Evolutionary conservation across 2,797 vertebrate genomes (phyloP).

Genomic region (Anguilla obscura): DNA sequence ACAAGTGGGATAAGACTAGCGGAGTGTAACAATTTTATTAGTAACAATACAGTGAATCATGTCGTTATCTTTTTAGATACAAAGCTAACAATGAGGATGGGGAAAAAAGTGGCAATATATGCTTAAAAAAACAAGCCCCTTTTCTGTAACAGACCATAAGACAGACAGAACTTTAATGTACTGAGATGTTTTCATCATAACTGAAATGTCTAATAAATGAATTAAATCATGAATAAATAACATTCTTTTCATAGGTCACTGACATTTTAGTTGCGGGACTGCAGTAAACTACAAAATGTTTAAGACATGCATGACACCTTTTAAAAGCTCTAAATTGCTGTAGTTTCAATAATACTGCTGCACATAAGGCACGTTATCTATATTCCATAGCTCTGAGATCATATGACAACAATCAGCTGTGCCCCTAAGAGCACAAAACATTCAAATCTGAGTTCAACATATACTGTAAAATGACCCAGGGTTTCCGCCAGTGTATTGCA

Average conservation of each 20-base stretch:
- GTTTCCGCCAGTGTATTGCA: no score
- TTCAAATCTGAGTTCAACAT: not conserved
- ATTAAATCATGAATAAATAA: not conserved
- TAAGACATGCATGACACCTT: not conserved
- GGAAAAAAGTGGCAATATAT: not conserved
- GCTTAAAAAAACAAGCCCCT: not conserved
- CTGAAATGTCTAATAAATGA: not conserved
- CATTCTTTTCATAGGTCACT: not conserved
- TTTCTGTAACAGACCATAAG: not conserved
- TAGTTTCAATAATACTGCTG: not conserved
- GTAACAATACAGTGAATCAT: not conserved
- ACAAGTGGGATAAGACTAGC: not conserved
- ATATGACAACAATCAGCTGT: not conserved
- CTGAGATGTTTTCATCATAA: not conserved
- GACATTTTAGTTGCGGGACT: not conserved
- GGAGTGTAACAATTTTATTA: not conserved
- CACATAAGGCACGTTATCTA: not conserved
- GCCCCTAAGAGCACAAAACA: no score
- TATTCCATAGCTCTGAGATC: not conserved
- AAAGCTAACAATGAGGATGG: not conserved
- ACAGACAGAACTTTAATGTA: not conserved
- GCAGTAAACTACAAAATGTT: not conserved
- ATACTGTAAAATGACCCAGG: not conserved
- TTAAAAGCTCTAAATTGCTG: no score
- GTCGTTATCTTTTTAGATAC: not conserved